Conservation (phyloP, 30 jellyfish, hydroid and myxozoan species). For the Turritopsis rubra region DNA sequence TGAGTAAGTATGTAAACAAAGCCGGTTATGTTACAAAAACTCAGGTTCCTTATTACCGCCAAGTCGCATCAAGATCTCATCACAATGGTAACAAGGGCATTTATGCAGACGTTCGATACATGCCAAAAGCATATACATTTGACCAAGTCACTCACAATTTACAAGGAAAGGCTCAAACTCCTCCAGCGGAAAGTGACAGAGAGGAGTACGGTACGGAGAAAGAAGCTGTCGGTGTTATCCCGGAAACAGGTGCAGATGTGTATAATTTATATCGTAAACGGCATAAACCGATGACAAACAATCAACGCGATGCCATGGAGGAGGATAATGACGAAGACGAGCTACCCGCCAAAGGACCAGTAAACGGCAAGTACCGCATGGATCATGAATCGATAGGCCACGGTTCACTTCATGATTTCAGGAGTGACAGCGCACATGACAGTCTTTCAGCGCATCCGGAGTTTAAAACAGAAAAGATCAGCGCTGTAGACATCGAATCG, state of each 20-base stretch:
- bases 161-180: background rate
- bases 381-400: background rate
- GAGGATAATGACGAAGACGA: slow-evolving; percentile 6
- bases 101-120: background rate
- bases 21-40: background rate
- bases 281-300: background rate
- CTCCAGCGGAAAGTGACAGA: background rate
- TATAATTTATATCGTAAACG: background rate
- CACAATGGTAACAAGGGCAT: background rate
- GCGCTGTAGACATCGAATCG: background rate
- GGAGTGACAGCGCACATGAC: background rate
- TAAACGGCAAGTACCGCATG: background rate
- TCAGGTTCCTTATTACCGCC: background rate
- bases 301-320: background rate
- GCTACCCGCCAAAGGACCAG: background rate
- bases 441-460: background rate
- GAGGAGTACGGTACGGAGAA: slow-evolving; percentile 1
- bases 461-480: background rate
- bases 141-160: background rate
- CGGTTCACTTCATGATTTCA: background rate
- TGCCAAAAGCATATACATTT: background rate
- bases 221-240: slow-evolving; percentile 3
- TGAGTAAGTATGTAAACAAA: background rate
- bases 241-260: slow-evolving; percentile 13
- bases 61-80: background rate